These are phyloP conservation scores for Tenualosa thibaudeaui DNA, from an alignment of 2,797 vertebrate species.

Conservation along the genomic window DNA sequence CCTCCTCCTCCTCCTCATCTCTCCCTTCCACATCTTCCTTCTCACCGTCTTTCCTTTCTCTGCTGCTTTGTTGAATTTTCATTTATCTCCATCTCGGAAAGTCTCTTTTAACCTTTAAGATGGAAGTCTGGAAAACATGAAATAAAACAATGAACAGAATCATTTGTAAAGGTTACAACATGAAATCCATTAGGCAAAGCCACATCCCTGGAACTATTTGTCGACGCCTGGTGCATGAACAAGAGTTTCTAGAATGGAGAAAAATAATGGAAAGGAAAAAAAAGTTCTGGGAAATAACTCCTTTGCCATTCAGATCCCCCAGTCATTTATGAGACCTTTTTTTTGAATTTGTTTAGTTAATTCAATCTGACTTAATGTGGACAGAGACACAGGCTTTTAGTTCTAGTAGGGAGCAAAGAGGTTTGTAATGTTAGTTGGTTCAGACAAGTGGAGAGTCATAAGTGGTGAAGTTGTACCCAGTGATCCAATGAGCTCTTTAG, in stretches of 20 bases:
- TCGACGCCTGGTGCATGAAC: conserved; percentile 27
- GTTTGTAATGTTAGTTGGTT: conserved; percentile 5
- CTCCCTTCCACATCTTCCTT: not conserved
- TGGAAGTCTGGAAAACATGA: conserved; percentile 40
- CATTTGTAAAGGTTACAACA: conserved; percentile 66
- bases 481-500: not conserved
- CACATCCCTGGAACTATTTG: conserved; percentile 39
- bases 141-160: conserved; percentile 56
- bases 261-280: not conserved
- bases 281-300: conserved; percentile 8
- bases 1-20: not conserved
- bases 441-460: not conserved
- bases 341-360: conserved; percentile 1
- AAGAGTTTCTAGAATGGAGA: not conserved
- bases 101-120: conserved; percentile 70
- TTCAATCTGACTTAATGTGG: conserved; percentile 8
- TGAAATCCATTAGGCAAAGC: conserved; percentile 51
- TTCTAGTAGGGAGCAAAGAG: not conserved
- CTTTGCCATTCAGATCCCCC: not conserved
- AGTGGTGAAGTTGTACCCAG: not conserved
- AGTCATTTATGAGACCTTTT: conserved; percentile 27
- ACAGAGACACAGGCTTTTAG: conserved; percentile 16
- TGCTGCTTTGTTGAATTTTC: conserved; percentile 68
- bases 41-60: conserved; percentile 36
- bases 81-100: conserved; percentile 66